Evolutionary conservation across 2,888 invertebrate species (phyloP), one percentile per base, ranked within the genome.

Genomic region (Capitulum mitella): DNA sequence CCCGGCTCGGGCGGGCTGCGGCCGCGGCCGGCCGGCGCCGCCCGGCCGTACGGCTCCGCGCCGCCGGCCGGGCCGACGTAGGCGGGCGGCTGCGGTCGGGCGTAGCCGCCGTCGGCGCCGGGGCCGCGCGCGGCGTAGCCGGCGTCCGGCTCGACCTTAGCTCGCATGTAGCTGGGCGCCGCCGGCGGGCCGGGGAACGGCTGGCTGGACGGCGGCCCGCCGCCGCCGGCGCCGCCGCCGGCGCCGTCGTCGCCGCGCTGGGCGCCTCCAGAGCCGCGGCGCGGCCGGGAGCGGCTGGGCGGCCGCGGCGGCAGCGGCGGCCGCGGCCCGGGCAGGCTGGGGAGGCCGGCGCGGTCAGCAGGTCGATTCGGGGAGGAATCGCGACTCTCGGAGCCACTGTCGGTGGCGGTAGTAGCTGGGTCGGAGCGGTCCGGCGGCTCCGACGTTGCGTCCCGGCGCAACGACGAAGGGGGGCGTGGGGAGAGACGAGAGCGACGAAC

Each of bases 291-390:
- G 5, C 61, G 32, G 34, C 32, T 34, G 10, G 34, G 61, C 77
- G 77, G 78, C 48, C 51, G 76, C 76, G 75, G 77, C 64, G 58
- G 79, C 64, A 37, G 40, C 46, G 48, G 40, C 78, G 46, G 37
- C 58, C n/a, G 78, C 79, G 37, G 78, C 77, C 40, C 19, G 3
- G 51, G 51, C 51, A 14, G 51, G 51, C 51, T 19, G 51, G 51
- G 19, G 19, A 22, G 51, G 19, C 19, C 78, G 48, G 79, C 80
- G 19, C 80, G 80, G 80, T 82, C 82, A 83, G 80, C 83, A 83
- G 82, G 83, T 81, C 83, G 84, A 83, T 83, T 84, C 82, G 83
- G 84, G 83, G 83, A 84, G 83, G 83, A 84, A 81, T 83, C 84
- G 83, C 82, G 74, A 74, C 74, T 84, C 83, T 82, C 84, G 83